A percentile compares a stretch with the other conserved stretches of the same genome.
Evolutionary conservation across 1,140 invertebrate genomes (phyloP).

Genomic region (Gerris buenoi): DNA sequence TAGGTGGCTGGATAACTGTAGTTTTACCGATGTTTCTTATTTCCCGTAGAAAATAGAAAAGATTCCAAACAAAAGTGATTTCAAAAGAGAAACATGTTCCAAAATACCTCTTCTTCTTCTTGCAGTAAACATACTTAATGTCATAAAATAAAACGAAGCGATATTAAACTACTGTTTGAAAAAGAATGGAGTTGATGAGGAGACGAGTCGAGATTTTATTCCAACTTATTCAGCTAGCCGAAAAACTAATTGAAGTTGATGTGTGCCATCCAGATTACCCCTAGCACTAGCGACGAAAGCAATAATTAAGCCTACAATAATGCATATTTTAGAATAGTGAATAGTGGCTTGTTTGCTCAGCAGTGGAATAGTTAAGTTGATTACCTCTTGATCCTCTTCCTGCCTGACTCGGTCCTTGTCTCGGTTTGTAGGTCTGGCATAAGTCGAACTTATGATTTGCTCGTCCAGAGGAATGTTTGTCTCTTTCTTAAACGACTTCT

Average conservation of each 20-base stretch:
- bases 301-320: neutral
- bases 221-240: neutral
- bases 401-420: constrained; percentile 10
- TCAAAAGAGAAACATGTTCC: no score
- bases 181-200: neutral
- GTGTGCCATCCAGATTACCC: neutral
- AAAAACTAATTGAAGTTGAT: neutral
- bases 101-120: no score
- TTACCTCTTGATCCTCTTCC: constrained; percentile 15
- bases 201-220: neutral
- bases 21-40: no score
- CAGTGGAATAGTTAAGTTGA: neutral
- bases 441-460: constrained; percentile 6
- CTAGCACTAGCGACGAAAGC: neutral
- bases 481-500: neutral
- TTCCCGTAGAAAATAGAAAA: no score
- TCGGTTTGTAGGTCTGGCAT: constrained; percentile 3
- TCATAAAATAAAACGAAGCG: no score
- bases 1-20: no score
- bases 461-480: constrained; percentile 7
- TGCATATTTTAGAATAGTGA: neutral
- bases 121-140: no score
- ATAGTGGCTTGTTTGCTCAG: neutral
- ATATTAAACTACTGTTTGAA: no score
- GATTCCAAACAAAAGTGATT: no score